Base-by-base conservation (phyloP, 2,113 vertebrate genomes). In the Picathartes gymnocephalus region DNA sequence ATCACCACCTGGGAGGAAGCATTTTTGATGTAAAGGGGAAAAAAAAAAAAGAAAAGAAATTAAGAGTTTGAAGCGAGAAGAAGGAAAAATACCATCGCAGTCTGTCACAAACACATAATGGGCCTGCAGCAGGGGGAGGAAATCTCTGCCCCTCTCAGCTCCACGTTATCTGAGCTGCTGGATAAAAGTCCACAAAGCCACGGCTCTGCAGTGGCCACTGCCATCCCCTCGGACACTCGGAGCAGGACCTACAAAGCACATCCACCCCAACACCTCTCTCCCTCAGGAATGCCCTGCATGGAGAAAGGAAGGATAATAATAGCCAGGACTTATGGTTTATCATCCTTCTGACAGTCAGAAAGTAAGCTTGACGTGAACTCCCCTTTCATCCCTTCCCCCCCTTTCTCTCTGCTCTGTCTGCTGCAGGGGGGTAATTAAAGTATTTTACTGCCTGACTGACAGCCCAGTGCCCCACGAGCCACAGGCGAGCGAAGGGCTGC, bases 361-460 rank as follows among this genome's bases (percentile, higher is more conserved):
- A 80, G 78, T 19, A 74, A 93, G 40, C 25, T 9, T 24, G 25
- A 64, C 76, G 61, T 7, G 8, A 31, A 19, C 39, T 70, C 35
- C 19, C 35, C 19, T 80, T 89, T 74, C 47, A 81, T 62, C 69
- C 77, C 60, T 50, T 70, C 60, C 64, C 81, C 73, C 14, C 33
- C 45, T n/a, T 79, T 39, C 57, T 51, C 65, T 73, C 68, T 57
- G 40, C 16, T 25, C 54, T 50, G 73, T 8, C 47, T 33, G 79
- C 22, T 50, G 37, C 81, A 88, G 0, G 6, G 18, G 27, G 30
- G 33, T 39, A 96, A 94, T 91, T 70, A 66, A 96, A 93, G 54
- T 66, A 84, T 92, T 91, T 95, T 90, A 85, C 48, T 76, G 78
- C 56, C 69, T 54, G 47, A 94, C 42, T 86, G 89, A 78, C 83